Evolutionary conservation across 2,888 invertebrate species (phyloP).

Genomic region (Yponomeuta malinellus): DNA sequence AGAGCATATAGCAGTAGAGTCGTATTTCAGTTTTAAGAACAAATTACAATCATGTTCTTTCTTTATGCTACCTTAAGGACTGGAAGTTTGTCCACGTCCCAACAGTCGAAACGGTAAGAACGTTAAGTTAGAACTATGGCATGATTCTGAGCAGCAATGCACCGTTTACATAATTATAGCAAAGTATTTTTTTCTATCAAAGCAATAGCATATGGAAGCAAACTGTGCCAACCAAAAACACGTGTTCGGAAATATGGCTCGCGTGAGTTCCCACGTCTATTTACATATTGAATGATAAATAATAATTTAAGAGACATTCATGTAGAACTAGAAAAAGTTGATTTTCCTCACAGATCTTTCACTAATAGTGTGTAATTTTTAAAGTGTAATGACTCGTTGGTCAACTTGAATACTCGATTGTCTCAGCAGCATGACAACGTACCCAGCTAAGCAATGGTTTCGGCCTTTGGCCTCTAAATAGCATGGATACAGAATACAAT

Average conservation of each 20-base stretch:
- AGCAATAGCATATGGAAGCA: neutral
- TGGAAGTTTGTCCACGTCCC: constrained; percentile 43
- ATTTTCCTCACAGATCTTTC: no score
- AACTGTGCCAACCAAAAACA: neutral
- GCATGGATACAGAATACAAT: neutral
- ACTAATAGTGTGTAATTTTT: no score
- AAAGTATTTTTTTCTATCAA: neutral
- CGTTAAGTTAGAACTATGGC: neutral
- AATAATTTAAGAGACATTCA: neutral
- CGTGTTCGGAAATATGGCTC: neutral
- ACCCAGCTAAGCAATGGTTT: no score
- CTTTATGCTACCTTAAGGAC: constrained; percentile 49
- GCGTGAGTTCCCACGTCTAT: neutral
- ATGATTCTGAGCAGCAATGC: neutral
- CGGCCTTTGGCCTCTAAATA: neutral
- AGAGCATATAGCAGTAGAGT: neutral
- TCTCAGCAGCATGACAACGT: no score
- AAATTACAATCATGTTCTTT: constrained; percentile 18
- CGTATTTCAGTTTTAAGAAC: neutral
- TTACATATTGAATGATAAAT: neutral
- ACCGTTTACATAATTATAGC: neutral
- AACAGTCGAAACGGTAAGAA: constrained; percentile 53
- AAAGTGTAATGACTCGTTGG: no score
- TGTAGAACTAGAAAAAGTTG: no score
- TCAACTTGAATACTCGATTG: no score